Evolutionary conservation across 1,140 invertebrate genomes (phyloP).

Genomic region (Andrena cerasifolii): DNA sequence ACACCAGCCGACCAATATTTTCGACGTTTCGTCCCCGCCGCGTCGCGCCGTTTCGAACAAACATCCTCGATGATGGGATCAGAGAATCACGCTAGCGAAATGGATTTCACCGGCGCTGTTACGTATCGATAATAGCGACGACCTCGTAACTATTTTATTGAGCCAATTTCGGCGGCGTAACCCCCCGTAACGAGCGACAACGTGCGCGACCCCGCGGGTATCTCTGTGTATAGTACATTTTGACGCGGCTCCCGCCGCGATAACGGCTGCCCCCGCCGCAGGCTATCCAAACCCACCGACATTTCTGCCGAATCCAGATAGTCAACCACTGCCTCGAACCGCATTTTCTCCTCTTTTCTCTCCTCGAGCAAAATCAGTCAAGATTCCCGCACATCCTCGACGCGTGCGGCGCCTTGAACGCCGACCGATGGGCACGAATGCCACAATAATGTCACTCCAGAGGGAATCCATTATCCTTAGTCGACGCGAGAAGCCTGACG

Average conservation of each 20-base stretch:
- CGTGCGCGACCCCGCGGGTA: slow-evolving; percentile 16
- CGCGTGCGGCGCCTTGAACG: no score
- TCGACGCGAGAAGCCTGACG: no score
- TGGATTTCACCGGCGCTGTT: slow-evolving; percentile 27
- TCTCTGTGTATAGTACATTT: slow-evolving; percentile 15
- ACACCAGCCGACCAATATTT: neutral
- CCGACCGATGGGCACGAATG: no score
- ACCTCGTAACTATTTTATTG: slow-evolving; percentile 49
- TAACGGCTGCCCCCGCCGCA: neutral
- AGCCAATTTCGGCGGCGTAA: slow-evolving; percentile 32
- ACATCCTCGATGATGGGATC: slow-evolving; percentile 9
- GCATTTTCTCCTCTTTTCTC: neutral
- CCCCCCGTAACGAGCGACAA: slow-evolving; percentile 39
- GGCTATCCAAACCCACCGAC: slow-evolving; percentile 25
- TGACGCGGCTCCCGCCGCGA: slow-evolving; percentile 33
- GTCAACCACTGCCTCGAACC: no score
- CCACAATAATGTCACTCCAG: no score
- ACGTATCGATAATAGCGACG: slow-evolving; percentile 44
- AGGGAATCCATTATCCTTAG: no score
- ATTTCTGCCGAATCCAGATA: neutral
- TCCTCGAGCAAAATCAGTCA: no score
- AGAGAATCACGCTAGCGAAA: slow-evolving; percentile 2
- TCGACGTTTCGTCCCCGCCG: neutral
- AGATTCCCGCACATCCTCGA: no score
- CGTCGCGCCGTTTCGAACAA: slow-evolving; percentile 5